A percentile compares a stretch with the other conserved stretches of the same genome.
These are phyloP conservation scores for Dromas ardeola DNA, from an alignment of 2,113 vertebrate genomes.

Conservation along the genomic window DNA sequence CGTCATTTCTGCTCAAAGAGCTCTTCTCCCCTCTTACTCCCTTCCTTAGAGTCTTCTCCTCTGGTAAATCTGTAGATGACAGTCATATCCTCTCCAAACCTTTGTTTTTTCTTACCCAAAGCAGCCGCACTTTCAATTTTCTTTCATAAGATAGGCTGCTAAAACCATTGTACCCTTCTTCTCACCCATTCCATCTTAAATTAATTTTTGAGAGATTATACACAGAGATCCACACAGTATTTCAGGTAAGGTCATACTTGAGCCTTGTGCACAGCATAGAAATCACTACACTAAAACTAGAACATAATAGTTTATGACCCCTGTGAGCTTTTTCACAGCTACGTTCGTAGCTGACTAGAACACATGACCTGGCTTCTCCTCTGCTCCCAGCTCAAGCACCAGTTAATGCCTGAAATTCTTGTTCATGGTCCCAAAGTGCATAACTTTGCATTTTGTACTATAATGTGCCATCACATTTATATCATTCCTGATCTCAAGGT, in stretches of 20 bases:
- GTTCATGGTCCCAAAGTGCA: constrained; percentile 1
- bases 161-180: neutral
- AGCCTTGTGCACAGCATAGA: neutral
- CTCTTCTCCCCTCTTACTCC: neutral
- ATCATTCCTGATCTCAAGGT: constrained; percentile 13
- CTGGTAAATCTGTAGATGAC: neutral
- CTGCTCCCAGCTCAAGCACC: neutral
- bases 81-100: neutral
- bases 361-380: neutral
- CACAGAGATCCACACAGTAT: neutral
- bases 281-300: neutral
- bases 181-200: neutral
- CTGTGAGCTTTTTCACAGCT: neutral
- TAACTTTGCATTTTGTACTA: constrained; percentile 18
- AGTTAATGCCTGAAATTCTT: constrained; percentile 5
- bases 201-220: neutral
- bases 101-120: neutral
- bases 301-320: neutral
- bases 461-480: neutral
- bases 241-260: neutral
- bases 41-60: neutral
- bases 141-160: neutral
- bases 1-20: neutral
- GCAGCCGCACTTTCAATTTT: neutral
- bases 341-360: neutral